Conservation (phyloP, 2,888 invertebrate genomes). For the Drosophila mercatorum region DNA sequence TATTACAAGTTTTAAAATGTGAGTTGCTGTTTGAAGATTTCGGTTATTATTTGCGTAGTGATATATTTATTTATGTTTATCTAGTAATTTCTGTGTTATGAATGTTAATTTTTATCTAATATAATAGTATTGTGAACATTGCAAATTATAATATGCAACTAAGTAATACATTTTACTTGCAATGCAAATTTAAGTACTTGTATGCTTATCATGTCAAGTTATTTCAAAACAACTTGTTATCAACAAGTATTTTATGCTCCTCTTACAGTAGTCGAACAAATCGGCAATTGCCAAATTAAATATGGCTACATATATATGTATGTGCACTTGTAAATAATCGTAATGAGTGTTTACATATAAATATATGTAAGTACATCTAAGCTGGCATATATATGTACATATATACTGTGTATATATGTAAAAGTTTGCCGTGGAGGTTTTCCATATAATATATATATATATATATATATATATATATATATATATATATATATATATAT, state of each 20-base stretch:
- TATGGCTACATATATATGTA: neutral
- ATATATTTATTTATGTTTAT: conserved; percentile 1
- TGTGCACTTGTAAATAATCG: neutral
- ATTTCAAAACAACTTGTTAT: conserved; percentile 35
- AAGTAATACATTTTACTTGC: neutral
- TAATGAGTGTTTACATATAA: neutral
- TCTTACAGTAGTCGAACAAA: too few relatives aligned
- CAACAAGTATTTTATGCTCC: conserved; percentile 40
- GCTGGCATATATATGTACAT: neutral
- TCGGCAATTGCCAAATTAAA: neutral
- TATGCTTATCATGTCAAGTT: conserved; percentile 2
- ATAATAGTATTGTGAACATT: conserved; percentile 1
- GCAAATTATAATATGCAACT: conserved; percentile 9
- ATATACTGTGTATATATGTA: neutral
- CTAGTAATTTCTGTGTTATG: conserved; percentile 25
- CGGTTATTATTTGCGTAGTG: neutral
- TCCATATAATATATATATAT: too few relatives aligned
- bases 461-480: neutral
- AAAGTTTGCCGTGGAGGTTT: too few relatives aligned
- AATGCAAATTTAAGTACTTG: conserved; percentile 4
- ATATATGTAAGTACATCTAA: too few relatives aligned
- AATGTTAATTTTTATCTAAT: conserved; percentile 18
- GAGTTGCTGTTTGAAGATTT: conserved; percentile 24
- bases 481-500: neutral
- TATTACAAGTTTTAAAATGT: conserved; percentile 34